Evolutionary conservation across 1,140 invertebrate genomes (phyloP), one percentile per base, ranked within the genome.

Genomic region (Apis florea): DNA sequence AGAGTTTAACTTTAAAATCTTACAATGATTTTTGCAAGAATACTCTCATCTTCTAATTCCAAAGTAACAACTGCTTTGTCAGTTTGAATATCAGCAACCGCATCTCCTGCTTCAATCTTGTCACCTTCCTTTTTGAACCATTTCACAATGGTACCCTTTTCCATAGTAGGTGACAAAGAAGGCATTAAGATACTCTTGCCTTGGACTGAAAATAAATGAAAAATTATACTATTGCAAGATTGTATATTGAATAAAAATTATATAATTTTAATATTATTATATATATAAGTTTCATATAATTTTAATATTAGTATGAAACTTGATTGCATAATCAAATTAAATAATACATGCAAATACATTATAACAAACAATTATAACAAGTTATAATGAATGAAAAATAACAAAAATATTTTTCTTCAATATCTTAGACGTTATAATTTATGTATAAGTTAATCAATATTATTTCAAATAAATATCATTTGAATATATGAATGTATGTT

Each of bases 11-110:
- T 54, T 47, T 13, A 3, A 64, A 47, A 47, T 11, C 83, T 88
- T 89, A 94, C 92, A 79, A 94, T 87, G 78, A 99, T 99, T 94
- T 99, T 99, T 13, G 99, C 99, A 69, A 99, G 93, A 92, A 97
- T 98, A 63, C 98, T 97, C 93, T 99, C 99, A 91, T 99, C 99
- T 0, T 98, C 98, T 26, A 98, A 98, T 94, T 99, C 99, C 94
- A 99, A 99, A 2, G 98, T 99, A 97, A 99, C 99, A 0, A 99
- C 99, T 1, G 99, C 99, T 94, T 99, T 99, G 90, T 99, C 99
- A 19, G 99, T 99, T 95, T 99, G 99, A 93, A 99, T 99, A 94
- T 99, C 99, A 83, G 98, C 99, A 67, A 99, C 93, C 12, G 99
- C 94, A 93, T 99, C 99, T 85, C 96, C 96, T 94, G 89, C 92